Conservation (phyloP, 2,113 vertebrate genomes). For the Aptenodytes patagonicus region DNA sequence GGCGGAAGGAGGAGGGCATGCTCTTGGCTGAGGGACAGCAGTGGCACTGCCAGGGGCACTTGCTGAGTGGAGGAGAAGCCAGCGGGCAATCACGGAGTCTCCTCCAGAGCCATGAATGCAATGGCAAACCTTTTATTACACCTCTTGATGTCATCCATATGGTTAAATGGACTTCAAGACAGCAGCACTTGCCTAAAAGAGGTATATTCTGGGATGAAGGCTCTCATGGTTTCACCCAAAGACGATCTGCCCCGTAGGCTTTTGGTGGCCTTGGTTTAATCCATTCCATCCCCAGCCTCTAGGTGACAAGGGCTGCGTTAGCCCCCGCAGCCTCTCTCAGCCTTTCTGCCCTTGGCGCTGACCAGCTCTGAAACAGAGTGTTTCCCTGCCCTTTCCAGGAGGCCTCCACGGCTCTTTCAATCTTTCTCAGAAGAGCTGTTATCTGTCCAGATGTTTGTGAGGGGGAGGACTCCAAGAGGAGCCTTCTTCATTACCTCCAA, state of each 20-base stretch:
- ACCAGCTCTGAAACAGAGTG: neutral
- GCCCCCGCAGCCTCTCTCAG: neutral
- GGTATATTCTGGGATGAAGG: neutral
- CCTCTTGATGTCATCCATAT: neutral
- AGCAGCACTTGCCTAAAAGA: neutral
- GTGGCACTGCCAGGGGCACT: neutral
- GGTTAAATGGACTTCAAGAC: neutral
- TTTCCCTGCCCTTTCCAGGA: constrained; percentile 8
- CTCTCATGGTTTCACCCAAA: neutral
- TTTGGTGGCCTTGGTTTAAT: neutral
- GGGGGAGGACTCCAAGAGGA: constrained; percentile 40
- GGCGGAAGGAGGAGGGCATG: accelerated
- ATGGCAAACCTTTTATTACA: neutral
- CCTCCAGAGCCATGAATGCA: neutral
- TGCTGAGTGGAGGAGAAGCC: accelerated
- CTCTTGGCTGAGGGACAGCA: neutral
- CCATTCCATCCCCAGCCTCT: neutral
- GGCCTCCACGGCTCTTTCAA: neutral
- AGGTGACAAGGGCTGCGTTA: accelerated
- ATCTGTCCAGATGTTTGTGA: constrained; percentile 45
- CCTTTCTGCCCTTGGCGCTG: neutral
- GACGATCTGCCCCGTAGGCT: neutral
- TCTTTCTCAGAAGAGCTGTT: constrained; percentile 6
- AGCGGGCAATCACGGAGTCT: neutral
- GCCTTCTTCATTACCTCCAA: constrained; percentile 30